Conservation (phyloP, 2,797 vertebrate species). For the Scolopax bukidnonensis region DNA sequence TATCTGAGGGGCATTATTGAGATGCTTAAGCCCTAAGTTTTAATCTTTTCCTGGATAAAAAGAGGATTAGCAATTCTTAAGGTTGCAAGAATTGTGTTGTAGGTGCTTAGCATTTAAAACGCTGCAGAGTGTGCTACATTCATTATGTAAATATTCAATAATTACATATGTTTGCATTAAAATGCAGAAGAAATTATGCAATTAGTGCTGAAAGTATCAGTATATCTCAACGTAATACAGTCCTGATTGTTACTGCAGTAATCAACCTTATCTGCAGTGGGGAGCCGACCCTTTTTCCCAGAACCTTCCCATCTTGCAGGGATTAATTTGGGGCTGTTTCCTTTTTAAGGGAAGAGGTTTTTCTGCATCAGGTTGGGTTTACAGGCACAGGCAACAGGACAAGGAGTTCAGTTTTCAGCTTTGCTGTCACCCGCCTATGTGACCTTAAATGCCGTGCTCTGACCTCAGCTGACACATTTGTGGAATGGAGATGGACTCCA, state of each 20-base stretch:
- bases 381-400: background rate
- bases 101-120: slow-evolving; percentile 33
- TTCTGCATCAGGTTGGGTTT: background rate
- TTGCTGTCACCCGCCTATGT: background rate
- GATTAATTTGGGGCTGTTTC: background rate
- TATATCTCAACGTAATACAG: slow-evolving; percentile 22
- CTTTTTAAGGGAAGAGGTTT: background rate
- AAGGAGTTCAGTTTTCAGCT: background rate
- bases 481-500: background rate
- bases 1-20: background rate
- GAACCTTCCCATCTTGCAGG: background rate
- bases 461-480: background rate
- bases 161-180: slow-evolving; percentile 58
- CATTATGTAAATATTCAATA: slow-evolving; percentile 66
- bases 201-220: slow-evolving; percentile 33
- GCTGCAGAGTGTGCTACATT: slow-evolving; percentile 3
- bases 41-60: background rate
- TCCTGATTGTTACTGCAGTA: slow-evolving; percentile 39
- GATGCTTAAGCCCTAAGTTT: background rate
- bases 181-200: slow-evolving; percentile 50
- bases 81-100: slow-evolving; percentile 17
- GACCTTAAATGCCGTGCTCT: background rate
- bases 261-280: background rate
- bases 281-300: background rate
- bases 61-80: background rate